A percentile compares a stretch with the other conserved stretches of the same genome.
These are phyloP conservation scores for Coronaproctus castanopsis DNA, from an alignment of 2,888 invertebrate genomes.

Conservation along the genomic window DNA sequence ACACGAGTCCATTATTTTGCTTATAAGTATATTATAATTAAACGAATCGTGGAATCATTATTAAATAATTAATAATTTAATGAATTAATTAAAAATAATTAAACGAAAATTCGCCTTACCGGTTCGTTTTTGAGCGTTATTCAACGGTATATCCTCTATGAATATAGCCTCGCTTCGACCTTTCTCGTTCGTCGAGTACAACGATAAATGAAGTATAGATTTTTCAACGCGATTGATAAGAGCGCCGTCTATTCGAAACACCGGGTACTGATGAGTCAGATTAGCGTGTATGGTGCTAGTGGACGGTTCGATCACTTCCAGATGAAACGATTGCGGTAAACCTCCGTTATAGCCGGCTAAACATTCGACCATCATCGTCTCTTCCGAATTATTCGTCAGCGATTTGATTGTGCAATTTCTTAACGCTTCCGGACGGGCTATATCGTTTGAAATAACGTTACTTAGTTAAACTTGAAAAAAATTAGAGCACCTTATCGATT, in stretches of 20 bases:
- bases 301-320: slow-evolving; percentile 60
- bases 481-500: too few species aligned
- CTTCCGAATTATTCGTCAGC: slow-evolving; percentile 19
- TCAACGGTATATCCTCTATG: slow-evolving; percentile 65
- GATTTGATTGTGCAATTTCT: slow-evolving; percentile 62
- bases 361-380: slow-evolving; percentile 52
- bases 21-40: background rate
- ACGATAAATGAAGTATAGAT: slow-evolving; percentile 47
- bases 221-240: slow-evolving; percentile 25
- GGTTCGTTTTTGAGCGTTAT: slow-evolving; percentile 65
- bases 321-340: slow-evolving; percentile 58
- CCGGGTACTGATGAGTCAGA: slow-evolving; percentile 41
- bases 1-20: background rate
- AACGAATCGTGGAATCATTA: too few species aligned
- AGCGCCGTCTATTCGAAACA: slow-evolving; percentile 39
- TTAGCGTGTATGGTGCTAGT: slow-evolving; percentile 50
- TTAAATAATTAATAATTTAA: too few species aligned
- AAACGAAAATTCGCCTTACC: too few species aligned
- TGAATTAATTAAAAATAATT: too few species aligned
- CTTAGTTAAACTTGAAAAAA: too few species aligned
- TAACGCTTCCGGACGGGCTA: slow-evolving; percentile 59
- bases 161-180: slow-evolving; percentile 62
- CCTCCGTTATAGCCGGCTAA: slow-evolving; percentile 76
- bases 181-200: slow-evolving; percentile 66
- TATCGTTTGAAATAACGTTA: too few species aligned